Conservation (phyloP, 2,888 invertebrate species). For the Diadegma fenestrale region DNA sequence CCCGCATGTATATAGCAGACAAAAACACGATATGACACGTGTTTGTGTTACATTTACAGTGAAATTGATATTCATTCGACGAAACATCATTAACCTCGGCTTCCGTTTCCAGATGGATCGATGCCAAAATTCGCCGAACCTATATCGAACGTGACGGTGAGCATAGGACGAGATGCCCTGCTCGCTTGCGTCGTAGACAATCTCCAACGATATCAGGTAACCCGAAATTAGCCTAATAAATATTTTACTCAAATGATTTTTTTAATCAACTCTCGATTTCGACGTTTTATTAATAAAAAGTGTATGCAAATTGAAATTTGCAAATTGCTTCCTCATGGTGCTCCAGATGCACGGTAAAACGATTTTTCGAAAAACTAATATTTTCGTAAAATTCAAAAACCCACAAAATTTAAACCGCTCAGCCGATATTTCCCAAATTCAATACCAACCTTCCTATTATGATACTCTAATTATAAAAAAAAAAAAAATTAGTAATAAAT, state of each 20-base stretch:
- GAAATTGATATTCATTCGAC: slow-evolving; percentile 45
- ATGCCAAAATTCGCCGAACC: slow-evolving; percentile 95
- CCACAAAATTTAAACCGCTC: no score
- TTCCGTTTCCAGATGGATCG: slow-evolving; percentile 86
- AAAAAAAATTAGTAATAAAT: no score
- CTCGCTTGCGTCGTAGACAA: slow-evolving; percentile 96
- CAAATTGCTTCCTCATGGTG: no score
- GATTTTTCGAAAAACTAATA: no score
- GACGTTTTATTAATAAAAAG: neutral
- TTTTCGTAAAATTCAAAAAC: no score
- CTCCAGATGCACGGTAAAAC: no score
- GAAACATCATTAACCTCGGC: slow-evolving; percentile 9
- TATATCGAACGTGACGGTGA: slow-evolving; percentile 95
- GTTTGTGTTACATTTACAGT: slow-evolving; percentile 4
- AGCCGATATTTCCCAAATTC: no score
- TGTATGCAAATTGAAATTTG: no score
- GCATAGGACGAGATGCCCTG: slow-evolving; percentile 94
- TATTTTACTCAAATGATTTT: neutral
- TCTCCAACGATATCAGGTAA: slow-evolving; percentile 93
- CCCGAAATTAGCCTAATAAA: neutral
- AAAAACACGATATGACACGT: slow-evolving; percentile 20
- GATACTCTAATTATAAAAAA: no score
- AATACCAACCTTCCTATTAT: no score
- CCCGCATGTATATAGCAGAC: neutral
- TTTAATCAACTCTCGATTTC: neutral